Conservation (phyloP, 2,888 invertebrate species). For the Epiblema foenella region DNA sequence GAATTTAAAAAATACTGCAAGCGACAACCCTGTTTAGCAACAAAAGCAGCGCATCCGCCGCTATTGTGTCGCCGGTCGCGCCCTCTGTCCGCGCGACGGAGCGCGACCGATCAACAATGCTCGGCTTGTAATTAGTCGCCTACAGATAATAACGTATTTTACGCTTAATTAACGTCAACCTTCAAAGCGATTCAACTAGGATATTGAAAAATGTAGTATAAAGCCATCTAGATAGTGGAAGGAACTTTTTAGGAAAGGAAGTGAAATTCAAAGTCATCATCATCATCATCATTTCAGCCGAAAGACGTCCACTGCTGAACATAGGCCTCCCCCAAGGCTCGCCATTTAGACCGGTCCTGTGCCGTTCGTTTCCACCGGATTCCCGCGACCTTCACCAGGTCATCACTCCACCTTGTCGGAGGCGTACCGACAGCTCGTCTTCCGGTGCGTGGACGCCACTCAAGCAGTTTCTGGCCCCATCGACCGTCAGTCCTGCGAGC, state of each 20-base stretch:
- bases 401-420: no score
- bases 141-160: conserved; percentile 50
- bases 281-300: no score
- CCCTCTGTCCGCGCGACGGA: conserved; percentile 67
- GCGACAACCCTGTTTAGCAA: conserved; percentile 34
- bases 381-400: no score
- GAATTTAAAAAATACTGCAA: conserved; percentile 13
- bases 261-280: no score
- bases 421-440: no score
- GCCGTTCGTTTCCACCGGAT: no score
- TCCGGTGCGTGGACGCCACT: no score
- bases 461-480: no score
- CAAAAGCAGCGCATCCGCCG: conserved; percentile 51
- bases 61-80: conserved; percentile 61
- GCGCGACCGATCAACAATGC: conserved; percentile 62
- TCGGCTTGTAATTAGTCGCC: conserved; percentile 56
- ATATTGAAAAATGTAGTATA: conserved; percentile 22
- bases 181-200: conserved; percentile 16
- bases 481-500: no score
- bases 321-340: no score
- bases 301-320: no score
- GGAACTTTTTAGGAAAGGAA: not conserved
- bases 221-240: conserved; percentile 12
- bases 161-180: conserved; percentile 40
- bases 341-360: no score